Evolutionary conservation across 2,888 invertebrate genomes (phyloP), one percentile per base, ranked within the genome.

Genomic region (Callimorpha dominula): DNA sequence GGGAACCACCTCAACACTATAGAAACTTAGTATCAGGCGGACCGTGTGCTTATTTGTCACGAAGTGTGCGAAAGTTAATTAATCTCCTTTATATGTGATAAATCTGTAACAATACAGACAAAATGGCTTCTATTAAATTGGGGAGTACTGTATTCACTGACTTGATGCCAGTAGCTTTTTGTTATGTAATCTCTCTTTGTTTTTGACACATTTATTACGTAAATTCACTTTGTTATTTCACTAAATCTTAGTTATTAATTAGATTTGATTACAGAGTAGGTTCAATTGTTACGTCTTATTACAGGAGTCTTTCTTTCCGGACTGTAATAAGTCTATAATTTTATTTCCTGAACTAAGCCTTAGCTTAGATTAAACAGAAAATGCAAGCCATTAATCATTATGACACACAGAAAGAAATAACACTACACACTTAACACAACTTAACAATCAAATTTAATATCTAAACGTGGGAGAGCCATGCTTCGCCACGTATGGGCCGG

Each of bases 141-240:
- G 50, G 52, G 40, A 52, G 54, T 52, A 65, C 17, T 20, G 40
- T 42, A 54, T 43, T 14, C 14, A 49, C 49, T 40, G 65, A 4
- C 8, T 15, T 65, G 40, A 40, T 49, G 49, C 66, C 71, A 66
- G 43, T 57, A 64, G 43, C 17, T 65, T 60, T 71, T 71, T 71
- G 71, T 71, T n/a, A 62, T 57, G 20, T 66, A 50, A 71, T 65
- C 70, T 70, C 65, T 65, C 65, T 70, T 31, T 31, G 31, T 31
- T 65, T 70, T 70, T 12, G 17, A 54, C 43, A 31, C 9, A 31
- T 71, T 49, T 40, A 31, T 71, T 71, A 60, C 60, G 50, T 71
- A 71, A 57, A 49, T 54, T 42, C n/a, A 40, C 49, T 70, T 70
- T 60, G 65, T 71, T 60, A 64, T 52, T 60, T 49, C 49, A 60